A percentile compares a stretch with the other conserved stretches of the same genome.
Conservation (phyloP, 2,113 vertebrate species). For the Halichoerus grypus region DNA sequence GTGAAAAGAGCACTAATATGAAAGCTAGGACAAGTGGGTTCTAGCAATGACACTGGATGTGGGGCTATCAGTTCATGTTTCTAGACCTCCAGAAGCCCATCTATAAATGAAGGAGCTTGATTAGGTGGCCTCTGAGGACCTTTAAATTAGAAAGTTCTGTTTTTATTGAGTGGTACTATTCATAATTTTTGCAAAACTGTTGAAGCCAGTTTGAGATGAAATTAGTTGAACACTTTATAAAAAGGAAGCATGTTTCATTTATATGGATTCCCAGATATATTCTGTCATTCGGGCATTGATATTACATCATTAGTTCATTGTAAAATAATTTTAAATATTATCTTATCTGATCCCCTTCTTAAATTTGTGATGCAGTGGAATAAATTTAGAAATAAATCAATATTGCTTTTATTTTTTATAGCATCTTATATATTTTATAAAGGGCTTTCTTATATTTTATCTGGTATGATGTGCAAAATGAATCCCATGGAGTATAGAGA, state of each 20-base stretch:
- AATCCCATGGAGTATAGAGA: not conserved
- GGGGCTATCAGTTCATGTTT: not conserved
- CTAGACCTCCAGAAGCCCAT: not conserved
- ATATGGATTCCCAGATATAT: not conserved
- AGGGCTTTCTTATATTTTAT: not conserved
- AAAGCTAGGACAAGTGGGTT: not conserved
- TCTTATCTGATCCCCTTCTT: not conserved
- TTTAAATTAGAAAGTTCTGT: slow-evolving; percentile 7
- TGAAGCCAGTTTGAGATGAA: not conserved
- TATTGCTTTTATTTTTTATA: not conserved
- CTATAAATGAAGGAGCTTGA: not conserved
- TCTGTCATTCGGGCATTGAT: not conserved
- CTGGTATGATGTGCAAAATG: not conserved
- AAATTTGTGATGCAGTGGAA: not conserved
- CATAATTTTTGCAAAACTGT: not conserved
- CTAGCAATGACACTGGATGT: not conserved
- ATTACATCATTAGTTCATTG: not conserved
- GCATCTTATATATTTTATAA: not conserved
- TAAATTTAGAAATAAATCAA: not conserved
- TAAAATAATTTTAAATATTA: slow-evolving; percentile 22
- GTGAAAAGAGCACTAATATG: not conserved
- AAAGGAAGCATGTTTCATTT: not conserved
- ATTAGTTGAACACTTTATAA: not conserved
- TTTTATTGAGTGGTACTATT: not conserved
- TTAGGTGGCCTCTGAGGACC: not conserved